These are phyloP conservation scores for Mormyrus proboscirostris DNA, from an alignment of 2,797 vertebrate species.

Conservation along the genomic window DNA sequence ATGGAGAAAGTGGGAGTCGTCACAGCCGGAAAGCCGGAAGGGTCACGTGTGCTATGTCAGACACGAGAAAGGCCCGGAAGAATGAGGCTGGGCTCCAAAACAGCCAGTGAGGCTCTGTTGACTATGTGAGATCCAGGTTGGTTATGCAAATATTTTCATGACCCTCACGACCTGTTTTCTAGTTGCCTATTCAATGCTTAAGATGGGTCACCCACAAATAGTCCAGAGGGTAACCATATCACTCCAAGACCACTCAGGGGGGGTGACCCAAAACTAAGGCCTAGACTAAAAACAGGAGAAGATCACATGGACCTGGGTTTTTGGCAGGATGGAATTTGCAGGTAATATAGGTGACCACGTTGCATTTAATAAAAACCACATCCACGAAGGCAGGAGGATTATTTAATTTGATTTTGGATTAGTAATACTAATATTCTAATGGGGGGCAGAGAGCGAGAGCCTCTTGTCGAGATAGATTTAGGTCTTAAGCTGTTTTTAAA, in stretches of 20 bases:
- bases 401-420: constrained; percentile 67
- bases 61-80: neutral
- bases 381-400: constrained; percentile 51
- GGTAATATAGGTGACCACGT: no score
- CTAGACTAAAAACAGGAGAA: neutral
- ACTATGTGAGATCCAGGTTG: neutral
- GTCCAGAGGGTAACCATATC: neutral
- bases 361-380: constrained; percentile 41
- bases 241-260: neutral
- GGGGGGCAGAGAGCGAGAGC: constrained; percentile 27
- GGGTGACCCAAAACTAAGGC: neutral
- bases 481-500: constrained; percentile 57
- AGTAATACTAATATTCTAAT: constrained; percentile 53
- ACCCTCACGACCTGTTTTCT: neutral
- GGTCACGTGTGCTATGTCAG: neutral
- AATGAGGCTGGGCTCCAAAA: neutral
- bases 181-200: neutral
- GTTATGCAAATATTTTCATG: neutral
- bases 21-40: neutral
- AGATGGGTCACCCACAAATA: neutral
- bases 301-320: neutral
- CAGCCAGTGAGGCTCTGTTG: neutral
- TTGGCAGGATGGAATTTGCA: neutral
- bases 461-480: constrained; percentile 56
- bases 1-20: neutral